Conservation (phyloP, 2,113 vertebrate genomes). For the Nipponia nippon region DNA sequence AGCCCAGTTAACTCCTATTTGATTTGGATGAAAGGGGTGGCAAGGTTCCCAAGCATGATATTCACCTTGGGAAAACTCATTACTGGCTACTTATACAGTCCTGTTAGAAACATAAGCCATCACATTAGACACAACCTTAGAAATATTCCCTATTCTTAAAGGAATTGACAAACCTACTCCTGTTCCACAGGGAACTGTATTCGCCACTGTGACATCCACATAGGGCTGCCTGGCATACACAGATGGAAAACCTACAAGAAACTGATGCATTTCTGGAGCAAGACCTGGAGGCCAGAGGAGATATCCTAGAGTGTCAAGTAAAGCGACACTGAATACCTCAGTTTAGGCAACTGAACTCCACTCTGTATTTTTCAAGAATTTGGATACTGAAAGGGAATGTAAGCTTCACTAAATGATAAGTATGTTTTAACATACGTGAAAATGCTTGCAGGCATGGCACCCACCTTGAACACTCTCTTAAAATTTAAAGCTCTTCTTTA, state of each 20-base stretch:
- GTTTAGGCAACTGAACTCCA: neutral
- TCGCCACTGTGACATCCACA: neutral
- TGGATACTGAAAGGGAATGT: neutral
- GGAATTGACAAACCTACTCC: neutral
- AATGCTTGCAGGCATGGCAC: neutral
- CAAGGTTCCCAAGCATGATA: neutral
- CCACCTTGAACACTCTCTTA: neutral
- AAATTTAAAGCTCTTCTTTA: neutral
- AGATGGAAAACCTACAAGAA: neutral
- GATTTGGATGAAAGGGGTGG: neutral
- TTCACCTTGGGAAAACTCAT: neutral
- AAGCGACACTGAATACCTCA: neutral
- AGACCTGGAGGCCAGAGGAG: neutral
- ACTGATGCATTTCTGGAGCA: neutral
- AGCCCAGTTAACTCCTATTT: neutral
- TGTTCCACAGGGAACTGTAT: neutral
- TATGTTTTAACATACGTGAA: neutral
- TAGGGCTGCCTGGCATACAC: neutral
- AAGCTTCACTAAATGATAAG: neutral
- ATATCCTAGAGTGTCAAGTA: neutral
- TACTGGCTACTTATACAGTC: neutral
- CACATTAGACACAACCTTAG: neutral
- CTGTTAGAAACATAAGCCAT: neutral
- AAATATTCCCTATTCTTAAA: neutral
- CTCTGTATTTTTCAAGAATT: neutral